Evolutionary conservation across 2,888 invertebrate genomes (phyloP), one percentile per base, ranked within the genome.

Genomic region (Drosophila mercatorum): DNA sequence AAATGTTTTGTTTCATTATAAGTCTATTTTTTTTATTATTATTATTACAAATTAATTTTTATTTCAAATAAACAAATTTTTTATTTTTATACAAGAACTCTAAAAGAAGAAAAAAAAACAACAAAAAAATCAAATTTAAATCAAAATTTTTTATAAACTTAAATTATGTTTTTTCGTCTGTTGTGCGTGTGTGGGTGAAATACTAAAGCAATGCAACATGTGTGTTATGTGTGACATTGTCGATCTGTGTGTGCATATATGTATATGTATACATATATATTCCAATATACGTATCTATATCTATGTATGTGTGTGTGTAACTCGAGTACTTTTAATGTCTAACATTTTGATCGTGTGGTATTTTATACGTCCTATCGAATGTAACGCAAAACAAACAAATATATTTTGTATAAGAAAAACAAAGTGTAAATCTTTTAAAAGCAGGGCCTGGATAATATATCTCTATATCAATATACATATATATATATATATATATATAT

Each of bases 11-110:
- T 68, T 79, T 77, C 73, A 72, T 75, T 78, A 78, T 85, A 83
- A 78, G 77, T 67, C 40, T 49, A 22, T 78, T 80, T 83, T 71
- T 76, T 72, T 72, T 58, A 70, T 47, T 68, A 59, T 68, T 51
- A 61, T 67, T 73, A 69, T 67, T 57, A 67, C 49, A 68, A 34
- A 53, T 51, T 63, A 52, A 51, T 68, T 74, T 70, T 68, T 67
- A 62, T 62, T 76, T 73, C 58, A 71, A 72, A 75, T 84, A 76
- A 79, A 85, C 53, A 68, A 72, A 66, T 68, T 82, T 78, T 88
- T 88, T 81, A 81, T 81, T 83, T 88, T 90, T 83, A 76, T 81
- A 87, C 74, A 80, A 75, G 67, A 73, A 60, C 61, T 63, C 68
- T 40, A 63, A 43, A 56, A 75, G 22, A 22, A 22, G 47, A 55